Percentiles rank a stretch among this genome's conserved stretches.
Evolutionary conservation across 1,140 invertebrate species (phyloP).

Genomic region (Drosophila insularis): DNA sequence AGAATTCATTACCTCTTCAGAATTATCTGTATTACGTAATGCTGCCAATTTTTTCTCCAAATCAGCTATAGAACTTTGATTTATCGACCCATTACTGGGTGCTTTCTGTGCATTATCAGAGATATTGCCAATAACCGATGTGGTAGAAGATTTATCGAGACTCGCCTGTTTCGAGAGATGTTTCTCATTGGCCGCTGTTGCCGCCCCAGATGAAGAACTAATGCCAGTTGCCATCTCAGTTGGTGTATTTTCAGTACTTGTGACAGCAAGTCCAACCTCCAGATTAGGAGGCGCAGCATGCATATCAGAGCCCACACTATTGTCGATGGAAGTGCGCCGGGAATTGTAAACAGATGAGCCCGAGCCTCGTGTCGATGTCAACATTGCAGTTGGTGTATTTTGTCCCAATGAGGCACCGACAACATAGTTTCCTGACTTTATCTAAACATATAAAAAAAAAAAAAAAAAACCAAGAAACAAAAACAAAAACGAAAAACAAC

Average conservation of each 20-base stretch:
- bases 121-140: constrained; percentile 29
- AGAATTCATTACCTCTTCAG: constrained; percentile 49
- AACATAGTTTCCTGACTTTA: constrained; percentile 45
- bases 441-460: constrained; percentile 26
- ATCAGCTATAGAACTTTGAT: constrained; percentile 76
- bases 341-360: constrained; percentile 80
- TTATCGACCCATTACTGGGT: constrained; percentile 63
- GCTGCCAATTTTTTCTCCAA: constrained; percentile 79
- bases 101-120: constrained; percentile 36
- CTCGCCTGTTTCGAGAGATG: constrained; percentile 72
- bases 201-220: constrained; percentile 3
- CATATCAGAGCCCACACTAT: constrained; percentile 69
- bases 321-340: constrained; percentile 77
- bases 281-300: constrained; percentile 54
- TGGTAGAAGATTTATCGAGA: constrained; percentile 57
- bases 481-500: not conserved
- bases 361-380: constrained; percentile 71
- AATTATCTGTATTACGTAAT: constrained; percentile 66
- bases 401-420: constrained; percentile 55
- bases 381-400: constrained; percentile 64
- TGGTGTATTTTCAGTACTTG: constrained; percentile 46
- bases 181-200: constrained; percentile 26
- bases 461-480: not conserved
- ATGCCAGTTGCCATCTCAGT: constrained; percentile 36
- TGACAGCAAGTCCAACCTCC: constrained; percentile 25